Evolutionary conservation across 2,888 invertebrate genomes (phyloP).

Genomic region (Agelastica alni): DNA sequence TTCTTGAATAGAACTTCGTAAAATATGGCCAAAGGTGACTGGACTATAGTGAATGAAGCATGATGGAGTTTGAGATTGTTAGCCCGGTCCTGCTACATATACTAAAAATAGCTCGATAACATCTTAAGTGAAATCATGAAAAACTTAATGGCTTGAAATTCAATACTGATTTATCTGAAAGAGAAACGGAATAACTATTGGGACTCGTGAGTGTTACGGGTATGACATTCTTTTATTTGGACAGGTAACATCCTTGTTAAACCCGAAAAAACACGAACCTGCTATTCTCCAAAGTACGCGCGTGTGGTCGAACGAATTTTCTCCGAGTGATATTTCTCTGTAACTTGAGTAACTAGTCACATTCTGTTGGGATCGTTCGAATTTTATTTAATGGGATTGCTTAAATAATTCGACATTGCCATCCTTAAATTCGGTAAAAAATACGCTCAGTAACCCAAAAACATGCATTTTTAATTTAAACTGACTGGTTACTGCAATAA

Average conservation of each 20-base stretch:
- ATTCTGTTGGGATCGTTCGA: constrained; percentile 10
- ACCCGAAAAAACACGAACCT: constrained; percentile 42
- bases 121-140: constrained; percentile 29
- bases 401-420: constrained; percentile 9
- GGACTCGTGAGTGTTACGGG: constrained; percentile 36
- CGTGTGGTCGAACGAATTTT: constrained; percentile 45
- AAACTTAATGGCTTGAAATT: constrained; percentile 38
- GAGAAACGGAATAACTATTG: constrained; percentile 29
- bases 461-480: too few relatives aligned
- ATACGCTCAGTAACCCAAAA: too few relatives aligned
- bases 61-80: too few relatives aligned
- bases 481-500: too few relatives aligned
- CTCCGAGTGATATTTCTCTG: constrained; percentile 19
- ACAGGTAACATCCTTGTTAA: constrained; percentile 50
- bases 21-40: too few relatives aligned
- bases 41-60: too few relatives aligned
- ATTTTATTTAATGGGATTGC: constrained; percentile 13
- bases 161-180: constrained; percentile 42
- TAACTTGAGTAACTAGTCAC: constrained; percentile 13
- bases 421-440: too few relatives aligned
- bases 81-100: constrained; percentile 8
- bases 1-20: too few relatives aligned
- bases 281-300: constrained; percentile 48
- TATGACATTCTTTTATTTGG: constrained; percentile 50
- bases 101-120: constrained; percentile 16